These are phyloP conservation scores for Tachyglossus aculeatus DNA, from an alignment of 2,797 vertebrate genomes.

Conservation along the genomic window DNA sequence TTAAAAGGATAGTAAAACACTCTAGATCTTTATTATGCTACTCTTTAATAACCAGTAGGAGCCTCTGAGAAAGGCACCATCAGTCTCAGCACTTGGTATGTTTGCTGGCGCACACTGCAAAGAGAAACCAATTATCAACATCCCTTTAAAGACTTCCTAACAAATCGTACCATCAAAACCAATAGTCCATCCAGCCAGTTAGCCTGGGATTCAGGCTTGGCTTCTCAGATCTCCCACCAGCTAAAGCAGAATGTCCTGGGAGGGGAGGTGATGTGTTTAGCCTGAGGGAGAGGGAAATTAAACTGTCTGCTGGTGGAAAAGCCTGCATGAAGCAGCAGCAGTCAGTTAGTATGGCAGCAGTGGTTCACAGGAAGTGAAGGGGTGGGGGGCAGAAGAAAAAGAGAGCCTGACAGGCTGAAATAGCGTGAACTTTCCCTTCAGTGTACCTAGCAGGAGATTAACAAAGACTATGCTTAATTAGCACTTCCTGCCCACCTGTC, in stretches of 20 bases:
- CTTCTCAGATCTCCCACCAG: slow-evolving; percentile 13
- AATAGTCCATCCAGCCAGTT: background rate
- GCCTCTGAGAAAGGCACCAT: slow-evolving; percentile 23
- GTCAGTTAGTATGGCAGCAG: slow-evolving; percentile 10
- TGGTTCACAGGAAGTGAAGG: background rate
- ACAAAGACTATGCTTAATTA: slow-evolving; percentile 60
- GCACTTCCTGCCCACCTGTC: slow-evolving; percentile 61
- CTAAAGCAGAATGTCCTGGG: slow-evolving; percentile 41
- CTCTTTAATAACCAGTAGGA: slow-evolving; percentile 41
- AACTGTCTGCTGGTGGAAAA: slow-evolving; percentile 36
- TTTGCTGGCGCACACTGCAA: background rate
- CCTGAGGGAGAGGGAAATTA: slow-evolving; percentile 42
- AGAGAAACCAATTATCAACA: background rate
- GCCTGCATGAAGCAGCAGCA: slow-evolving; percentile 9
- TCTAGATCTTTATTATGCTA: slow-evolving; percentile 11
- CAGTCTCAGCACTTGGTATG: background rate
- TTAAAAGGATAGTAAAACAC: slow-evolving; percentile 41
- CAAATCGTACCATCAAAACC: background rate
- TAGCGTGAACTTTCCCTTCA: slow-evolving; percentile 48
- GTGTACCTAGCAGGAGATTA: slow-evolving; percentile 53
- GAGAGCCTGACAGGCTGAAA: background rate
- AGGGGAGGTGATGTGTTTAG: slow-evolving; percentile 41
- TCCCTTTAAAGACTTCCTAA: slow-evolving; percentile 13
- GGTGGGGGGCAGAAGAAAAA: background rate
- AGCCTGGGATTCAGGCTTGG: background rate